These are phyloP conservation scores for Tinea pellionella DNA, from an alignment of 2,888 invertebrate species.

Conservation along the genomic window DNA sequence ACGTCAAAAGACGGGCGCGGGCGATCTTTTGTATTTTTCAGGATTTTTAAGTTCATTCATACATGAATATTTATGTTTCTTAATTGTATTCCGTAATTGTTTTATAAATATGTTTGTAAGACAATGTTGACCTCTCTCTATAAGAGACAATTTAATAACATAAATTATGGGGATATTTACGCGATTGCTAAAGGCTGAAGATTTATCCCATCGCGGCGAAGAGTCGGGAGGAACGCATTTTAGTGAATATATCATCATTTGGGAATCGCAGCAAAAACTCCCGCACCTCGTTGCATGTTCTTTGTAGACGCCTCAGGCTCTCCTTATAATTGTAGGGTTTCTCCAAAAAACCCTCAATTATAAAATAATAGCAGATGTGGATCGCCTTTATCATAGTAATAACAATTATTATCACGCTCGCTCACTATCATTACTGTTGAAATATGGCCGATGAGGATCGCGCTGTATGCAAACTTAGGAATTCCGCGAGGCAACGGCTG, in stretches of 20 bases:
- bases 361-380: slow-evolving; percentile 70
- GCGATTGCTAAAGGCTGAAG: slow-evolving; percentile 20
- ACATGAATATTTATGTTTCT: background rate
- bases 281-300: slow-evolving; percentile 57
- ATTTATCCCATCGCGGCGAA: slow-evolving; percentile 26
- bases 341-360: slow-evolving; percentile 68
- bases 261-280: slow-evolving; percentile 52
- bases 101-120: background rate
- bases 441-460: slow-evolving; percentile 50
- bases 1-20: no score
- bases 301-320: slow-evolving; percentile 56
- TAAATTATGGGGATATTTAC: slow-evolving; percentile 10
- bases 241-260: slow-evolving; percentile 56
- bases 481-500: slow-evolving; percentile 22
- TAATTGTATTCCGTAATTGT: background rate
- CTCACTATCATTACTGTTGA: slow-evolving; percentile 61
- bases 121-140: slow-evolving; percentile 1
- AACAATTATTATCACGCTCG: slow-evolving; percentile 70
- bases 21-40: no score
- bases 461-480: slow-evolving; percentile 54
- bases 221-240: slow-evolving; percentile 27
- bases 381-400: slow-evolving; percentile 53
- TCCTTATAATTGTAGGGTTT: slow-evolving; percentile 67
- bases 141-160: background rate
- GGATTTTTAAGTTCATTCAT: no score